Conservation (phyloP, 2,797 vertebrate species). For the Sebastes hopkinsi region DNA sequence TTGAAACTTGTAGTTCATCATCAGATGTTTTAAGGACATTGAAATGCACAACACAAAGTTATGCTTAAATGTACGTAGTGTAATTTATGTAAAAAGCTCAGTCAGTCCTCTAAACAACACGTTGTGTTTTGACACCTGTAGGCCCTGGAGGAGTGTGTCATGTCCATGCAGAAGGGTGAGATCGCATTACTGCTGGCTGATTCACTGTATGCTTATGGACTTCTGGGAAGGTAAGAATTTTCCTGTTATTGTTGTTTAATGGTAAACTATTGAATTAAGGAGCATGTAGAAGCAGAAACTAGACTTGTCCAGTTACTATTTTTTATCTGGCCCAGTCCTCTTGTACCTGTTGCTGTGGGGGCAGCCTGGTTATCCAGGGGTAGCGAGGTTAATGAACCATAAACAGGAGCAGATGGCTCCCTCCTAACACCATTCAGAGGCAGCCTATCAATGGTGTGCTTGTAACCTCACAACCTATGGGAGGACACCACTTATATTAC, state of each 20-base stretch:
- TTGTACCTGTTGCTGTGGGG: slow-evolving; percentile 81
- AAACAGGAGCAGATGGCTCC: slow-evolving; percentile 84
- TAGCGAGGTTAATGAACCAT: slow-evolving; percentile 80
- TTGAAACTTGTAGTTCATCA: not conserved
- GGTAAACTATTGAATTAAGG: not conserved
- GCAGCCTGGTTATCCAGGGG: slow-evolving; percentile 63
- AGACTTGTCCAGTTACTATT: not conserved
- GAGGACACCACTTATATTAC: slow-evolving; percentile 70
- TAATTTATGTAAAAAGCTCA: not conserved
- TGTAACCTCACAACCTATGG: slow-evolving; percentile 67
- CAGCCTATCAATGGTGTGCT: slow-evolving; percentile 61
- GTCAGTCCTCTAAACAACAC: slow-evolving; percentile 7
- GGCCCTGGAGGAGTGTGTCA: slow-evolving; percentile 87
- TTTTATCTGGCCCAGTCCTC: slow-evolving; percentile 2
- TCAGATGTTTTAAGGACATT: not conserved
- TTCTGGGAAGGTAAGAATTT: slow-evolving; percentile 84
- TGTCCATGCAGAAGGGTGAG: slow-evolving; percentile 84
- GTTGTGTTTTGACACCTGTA: slow-evolving; percentile 59
- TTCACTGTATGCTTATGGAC: slow-evolving; percentile 84
- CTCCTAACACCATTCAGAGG: slow-evolving; percentile 68
- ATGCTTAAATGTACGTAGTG: not conserved
- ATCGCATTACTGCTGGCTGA: slow-evolving; percentile 86
- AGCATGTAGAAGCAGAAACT: not conserved
- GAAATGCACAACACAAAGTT: not conserved
- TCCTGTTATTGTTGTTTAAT: slow-evolving; percentile 13